These are phyloP conservation scores for Aviceda subcristata DNA, from an alignment of 2,113 vertebrate genomes.

Conservation along the genomic window DNA sequence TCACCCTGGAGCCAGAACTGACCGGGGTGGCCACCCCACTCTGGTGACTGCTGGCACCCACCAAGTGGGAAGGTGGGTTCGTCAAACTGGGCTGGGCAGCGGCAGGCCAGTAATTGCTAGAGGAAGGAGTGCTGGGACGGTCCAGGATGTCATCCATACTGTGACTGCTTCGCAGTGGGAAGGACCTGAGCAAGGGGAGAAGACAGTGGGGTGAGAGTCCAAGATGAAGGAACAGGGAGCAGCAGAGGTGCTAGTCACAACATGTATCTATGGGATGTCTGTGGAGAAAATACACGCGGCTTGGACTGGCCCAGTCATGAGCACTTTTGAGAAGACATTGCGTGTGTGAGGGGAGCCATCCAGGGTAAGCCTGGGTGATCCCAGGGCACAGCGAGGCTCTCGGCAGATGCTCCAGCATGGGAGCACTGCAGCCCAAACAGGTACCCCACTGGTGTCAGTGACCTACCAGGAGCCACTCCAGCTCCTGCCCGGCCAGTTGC, in stretches of 20 bases:
- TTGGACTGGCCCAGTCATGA: not conserved
- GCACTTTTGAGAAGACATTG: not conserved
- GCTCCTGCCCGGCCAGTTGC: not conserved
- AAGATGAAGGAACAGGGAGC: not conserved
- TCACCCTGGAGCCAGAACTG: slow-evolving; percentile 60
- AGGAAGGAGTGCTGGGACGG: slow-evolving; percentile 13
- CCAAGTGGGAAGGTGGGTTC: not conserved
- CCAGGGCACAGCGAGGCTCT: not conserved
- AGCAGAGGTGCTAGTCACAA: not conserved
- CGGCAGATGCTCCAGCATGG: not conserved
- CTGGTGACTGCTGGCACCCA: slow-evolving; percentile 55
- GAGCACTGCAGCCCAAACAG: not conserved
- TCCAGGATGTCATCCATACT: slow-evolving; percentile 87
- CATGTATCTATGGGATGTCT: not conserved
- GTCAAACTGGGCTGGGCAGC: slow-evolving; percentile 60
- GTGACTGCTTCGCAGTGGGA: slow-evolving; percentile 79
- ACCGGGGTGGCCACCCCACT: not conserved
- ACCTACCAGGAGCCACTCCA: not conserved
- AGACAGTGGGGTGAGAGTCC: not conserved
- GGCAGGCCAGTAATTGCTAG: slow-evolving; percentile 39
- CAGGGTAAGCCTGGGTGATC: not conserved
- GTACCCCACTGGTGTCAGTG: not conserved
- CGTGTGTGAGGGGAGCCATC: not conserved
- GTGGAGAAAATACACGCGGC: not conserved
- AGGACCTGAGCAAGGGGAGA: slow-evolving; percentile 64